Evolutionary conservation across 2,888 invertebrate genomes (phyloP).

Genomic region (Melangyna quadrimaculata): DNA sequence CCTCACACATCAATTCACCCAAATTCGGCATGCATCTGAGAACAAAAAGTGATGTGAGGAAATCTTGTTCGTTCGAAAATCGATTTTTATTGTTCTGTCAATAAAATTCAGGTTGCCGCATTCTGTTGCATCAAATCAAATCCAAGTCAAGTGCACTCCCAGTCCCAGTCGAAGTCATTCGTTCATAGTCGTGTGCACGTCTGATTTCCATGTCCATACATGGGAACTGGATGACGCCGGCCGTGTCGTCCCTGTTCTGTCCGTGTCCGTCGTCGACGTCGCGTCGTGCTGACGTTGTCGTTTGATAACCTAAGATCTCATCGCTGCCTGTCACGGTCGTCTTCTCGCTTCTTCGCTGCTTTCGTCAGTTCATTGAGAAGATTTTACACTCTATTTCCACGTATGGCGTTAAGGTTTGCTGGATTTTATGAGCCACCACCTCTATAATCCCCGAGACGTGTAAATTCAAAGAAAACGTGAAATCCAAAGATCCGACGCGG

Average conservation of each 20-base stretch:
- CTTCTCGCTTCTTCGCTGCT: neutral
- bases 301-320: slow-evolving; percentile 49
- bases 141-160: slow-evolving; percentile 69
- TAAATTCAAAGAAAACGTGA: slow-evolving; percentile 63
- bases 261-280: neutral
- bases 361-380: slow-evolving; percentile 43
- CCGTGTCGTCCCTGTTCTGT: slow-evolving; percentile 3
- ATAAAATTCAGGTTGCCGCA: slow-evolving; percentile 68
- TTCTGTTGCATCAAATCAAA: slow-evolving; percentile 66
- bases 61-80: slow-evolving; percentile 58
- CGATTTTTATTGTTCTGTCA: slow-evolving; percentile 72
- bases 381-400: slow-evolving; percentile 1
- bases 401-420: slow-evolving; percentile 36
- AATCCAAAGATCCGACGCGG: neutral
- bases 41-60: slow-evolving; percentile 41
- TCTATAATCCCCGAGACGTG: slow-evolving; percentile 62
- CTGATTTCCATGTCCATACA: slow-evolving; percentile 69
- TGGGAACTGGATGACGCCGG: slow-evolving; percentile 66
- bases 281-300: slow-evolving; percentile 3
- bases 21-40: slow-evolving; percentile 57
- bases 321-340: slow-evolving; percentile 14
- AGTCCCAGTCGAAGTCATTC: no score
- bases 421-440: slow-evolving; percentile 61
- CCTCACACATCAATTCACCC: slow-evolving; percentile 39
- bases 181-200: slow-evolving; percentile 45